These are phyloP conservation scores for Tricholauxania praeusta DNA, from an alignment of 2,888 invertebrate species.

Conservation along the genomic window DNA sequence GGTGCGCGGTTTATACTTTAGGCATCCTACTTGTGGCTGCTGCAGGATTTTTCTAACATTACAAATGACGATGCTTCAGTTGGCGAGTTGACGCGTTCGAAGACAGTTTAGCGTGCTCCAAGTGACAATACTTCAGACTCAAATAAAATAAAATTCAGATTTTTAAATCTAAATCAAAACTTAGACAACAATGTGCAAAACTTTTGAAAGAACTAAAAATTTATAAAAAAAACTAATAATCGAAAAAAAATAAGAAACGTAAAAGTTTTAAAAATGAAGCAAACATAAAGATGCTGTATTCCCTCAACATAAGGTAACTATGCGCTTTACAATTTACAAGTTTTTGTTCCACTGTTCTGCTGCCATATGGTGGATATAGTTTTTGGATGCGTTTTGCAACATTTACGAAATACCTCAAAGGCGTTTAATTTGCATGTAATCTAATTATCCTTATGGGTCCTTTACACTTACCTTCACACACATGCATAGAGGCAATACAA, in stretches of 20 bases:
- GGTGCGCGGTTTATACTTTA: slow-evolving; percentile 35
- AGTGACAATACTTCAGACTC: not conserved
- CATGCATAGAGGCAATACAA: slow-evolving; percentile 10
- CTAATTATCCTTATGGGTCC: slow-evolving; percentile 52
- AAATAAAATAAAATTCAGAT: slow-evolving; percentile 2
- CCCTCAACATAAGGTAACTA: no score
- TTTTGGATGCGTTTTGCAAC: not conserved
- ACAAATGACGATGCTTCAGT: slow-evolving; percentile 62
- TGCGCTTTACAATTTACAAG: no score
- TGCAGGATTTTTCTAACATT: slow-evolving; percentile 55
- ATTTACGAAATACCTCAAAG: slow-evolving; percentile 36
- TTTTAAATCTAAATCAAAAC: slow-evolving; percentile 12
- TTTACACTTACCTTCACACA: slow-evolving; percentile 31
- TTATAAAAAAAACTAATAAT: slow-evolving; percentile 8
- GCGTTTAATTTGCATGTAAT: slow-evolving; percentile 56
- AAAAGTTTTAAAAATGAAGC: no score
- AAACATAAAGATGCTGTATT: no score
- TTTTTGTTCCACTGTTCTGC: no score
- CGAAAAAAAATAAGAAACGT: no score
- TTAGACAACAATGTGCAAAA: not conserved
- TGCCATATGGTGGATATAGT: slow-evolving; percentile 17
- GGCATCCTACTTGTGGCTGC: slow-evolving; percentile 44
- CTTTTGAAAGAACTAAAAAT: slow-evolving; percentile 21
- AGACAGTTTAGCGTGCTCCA: slow-evolving; percentile 65
- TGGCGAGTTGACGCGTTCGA: slow-evolving; percentile 67